Evolutionary conservation across 2,797 vertebrate species (phyloP).

Genomic region (Podargus strigoides): DNA sequence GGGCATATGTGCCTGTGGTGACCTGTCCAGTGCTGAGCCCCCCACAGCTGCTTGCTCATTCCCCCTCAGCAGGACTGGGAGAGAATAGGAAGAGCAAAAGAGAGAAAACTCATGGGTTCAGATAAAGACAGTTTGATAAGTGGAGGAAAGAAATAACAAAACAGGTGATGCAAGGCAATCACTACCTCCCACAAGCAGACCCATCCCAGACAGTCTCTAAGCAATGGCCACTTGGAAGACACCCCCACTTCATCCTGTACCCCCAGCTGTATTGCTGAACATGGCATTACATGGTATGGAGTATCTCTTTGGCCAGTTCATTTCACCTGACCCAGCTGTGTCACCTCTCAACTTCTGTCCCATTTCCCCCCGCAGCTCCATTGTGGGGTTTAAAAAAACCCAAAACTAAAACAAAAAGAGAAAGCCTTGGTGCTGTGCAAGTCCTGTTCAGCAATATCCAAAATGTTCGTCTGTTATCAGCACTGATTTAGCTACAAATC

Average conservation of each 20-base stretch:
- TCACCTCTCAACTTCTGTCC: not conserved
- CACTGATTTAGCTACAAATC: not conserved
- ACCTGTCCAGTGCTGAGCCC: not conserved
- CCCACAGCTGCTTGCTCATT: fast-evolving
- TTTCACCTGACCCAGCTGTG: not conserved
- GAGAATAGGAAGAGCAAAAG: too few species aligned
- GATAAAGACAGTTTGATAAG: not conserved
- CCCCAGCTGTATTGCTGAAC: not conserved
- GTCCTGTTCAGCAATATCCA: not conserved
- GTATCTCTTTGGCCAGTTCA: not conserved
- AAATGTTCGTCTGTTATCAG: not conserved
- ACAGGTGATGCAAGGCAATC: not conserved
- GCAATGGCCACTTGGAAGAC: not conserved
- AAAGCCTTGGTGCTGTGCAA: not conserved
- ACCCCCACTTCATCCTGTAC: not conserved
- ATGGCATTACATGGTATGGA: not conserved
- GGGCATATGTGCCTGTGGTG: not conserved
- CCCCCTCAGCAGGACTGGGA: fast-evolving
- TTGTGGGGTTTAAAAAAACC: not conserved
- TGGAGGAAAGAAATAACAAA: not conserved
- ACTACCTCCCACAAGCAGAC: not conserved
- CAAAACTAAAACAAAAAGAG: not conserved
- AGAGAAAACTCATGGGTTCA: too few species aligned
- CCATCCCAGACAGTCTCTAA: not conserved
- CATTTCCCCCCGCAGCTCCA: too few species aligned